These are phyloP conservation scores for Propithecus perrieri DNA, from an alignment of 2,797 vertebrate species.

Conservation along the genomic window DNA sequence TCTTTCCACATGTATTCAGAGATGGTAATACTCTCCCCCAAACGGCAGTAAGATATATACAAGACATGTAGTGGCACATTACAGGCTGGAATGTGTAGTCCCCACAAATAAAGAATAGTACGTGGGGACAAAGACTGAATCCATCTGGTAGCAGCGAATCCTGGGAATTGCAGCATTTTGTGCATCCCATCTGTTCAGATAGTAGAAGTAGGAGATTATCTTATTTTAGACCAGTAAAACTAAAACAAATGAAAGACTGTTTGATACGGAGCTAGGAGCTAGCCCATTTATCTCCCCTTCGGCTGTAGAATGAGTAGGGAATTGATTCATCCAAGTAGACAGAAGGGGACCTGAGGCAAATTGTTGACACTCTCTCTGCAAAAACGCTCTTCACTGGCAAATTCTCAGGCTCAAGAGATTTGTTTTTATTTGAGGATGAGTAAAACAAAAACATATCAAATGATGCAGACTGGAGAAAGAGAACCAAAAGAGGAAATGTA, in stretches of 20 bases:
- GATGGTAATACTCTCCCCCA: not conserved
- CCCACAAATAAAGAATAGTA: not conserved
- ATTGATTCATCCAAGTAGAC: constrained; percentile 17
- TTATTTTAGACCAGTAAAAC: not conserved
- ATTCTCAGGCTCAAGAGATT: not conserved
- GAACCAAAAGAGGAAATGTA: not conserved
- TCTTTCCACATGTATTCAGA: not conserved
- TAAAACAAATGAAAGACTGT: not conserved
- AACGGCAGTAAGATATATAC: not conserved
- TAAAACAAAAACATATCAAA: constrained; percentile 43
- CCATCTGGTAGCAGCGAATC: not conserved
- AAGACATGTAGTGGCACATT: not conserved
- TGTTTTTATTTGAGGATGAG: not conserved
- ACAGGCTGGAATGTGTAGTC: not conserved
- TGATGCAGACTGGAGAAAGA: not conserved
- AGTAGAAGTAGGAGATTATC: not conserved
- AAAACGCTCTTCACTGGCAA: not conserved
- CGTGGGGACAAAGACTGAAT: not conserved
- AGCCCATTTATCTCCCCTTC: not conserved
- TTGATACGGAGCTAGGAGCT: not conserved
- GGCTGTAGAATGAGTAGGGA: not conserved
- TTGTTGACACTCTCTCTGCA: not conserved
- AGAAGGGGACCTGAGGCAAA: constrained; percentile 1
- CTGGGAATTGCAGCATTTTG: not conserved
- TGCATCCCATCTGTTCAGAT: not conserved